Evolutionary conservation across 1,140 invertebrate species (phyloP), one percentile per base, ranked within the genome.

Genomic region (Epicauta chinensis): DNA sequence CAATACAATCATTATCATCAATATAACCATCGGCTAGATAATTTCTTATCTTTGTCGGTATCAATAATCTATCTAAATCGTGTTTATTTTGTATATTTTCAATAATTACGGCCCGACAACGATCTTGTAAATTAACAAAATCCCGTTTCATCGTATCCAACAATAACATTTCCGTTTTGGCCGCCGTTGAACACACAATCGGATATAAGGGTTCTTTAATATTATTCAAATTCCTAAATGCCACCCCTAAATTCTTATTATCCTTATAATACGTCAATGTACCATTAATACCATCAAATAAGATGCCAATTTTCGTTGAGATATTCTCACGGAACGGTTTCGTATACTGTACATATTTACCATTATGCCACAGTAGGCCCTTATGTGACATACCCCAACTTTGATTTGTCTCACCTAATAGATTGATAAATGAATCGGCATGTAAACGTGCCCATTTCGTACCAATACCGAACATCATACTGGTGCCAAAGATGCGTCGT

Each of bases 361-460:
- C 83, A 15, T 74, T 75, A 63, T 89, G 84, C 82, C 83, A 87
- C 1, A 86, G 62, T 0, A 82, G 64, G 5, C 86, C 86, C 68
- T 86, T 86, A 64, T 89, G 86, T 0, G 82, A 85, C 3, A 88
- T 62, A 0, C 83, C 86, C 85, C 85, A 88, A 32, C 84, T 77
- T 32, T 84, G 69, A 34, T 76, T 71, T 62, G 88, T 82, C 67
- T 85, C 81, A 6, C 86, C 86, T 3, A 89, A 66, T 55, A 88
- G 66, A 64, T 87, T 86, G 10, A 79, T 75, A 65, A 87, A 89
- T 10, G 77, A 72, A 59, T 83, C 78, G 0, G 77, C 76, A 56
- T 86, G 82, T 0, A 87, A 70, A 0, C 81, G 67, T 7, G 81
- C 80, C 7, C 74, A 68, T 40, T 71, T 72, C 1, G 86, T 87